Percentiles rank a stretch among this genome's conserved stretches.
Conservation (phyloP, 2,888 invertebrate species). For the Nomada hirtipes region DNA sequence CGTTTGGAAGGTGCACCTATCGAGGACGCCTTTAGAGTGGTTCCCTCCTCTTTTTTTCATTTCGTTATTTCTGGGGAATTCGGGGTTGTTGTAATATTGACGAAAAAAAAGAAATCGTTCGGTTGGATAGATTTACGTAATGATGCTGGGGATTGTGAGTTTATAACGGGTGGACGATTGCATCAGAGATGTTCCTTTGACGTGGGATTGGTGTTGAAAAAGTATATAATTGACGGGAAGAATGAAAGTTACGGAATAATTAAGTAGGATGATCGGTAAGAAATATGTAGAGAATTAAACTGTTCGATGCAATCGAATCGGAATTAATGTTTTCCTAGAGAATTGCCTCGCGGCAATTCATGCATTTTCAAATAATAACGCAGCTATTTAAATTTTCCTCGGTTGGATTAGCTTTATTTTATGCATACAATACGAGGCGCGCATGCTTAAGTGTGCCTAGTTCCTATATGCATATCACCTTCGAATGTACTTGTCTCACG, state of each 20-base stretch:
- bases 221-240: no score
- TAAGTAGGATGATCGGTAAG: no score
- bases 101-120: constrained; percentile 17
- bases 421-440: no score
- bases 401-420: no score
- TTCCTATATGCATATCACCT: neutral
- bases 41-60: neutral
- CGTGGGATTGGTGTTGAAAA: neutral
- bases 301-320: no score
- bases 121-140: constrained; percentile 4
- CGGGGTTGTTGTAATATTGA: constrained; percentile 2
- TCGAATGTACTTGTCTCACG: neutral
- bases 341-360: no score
- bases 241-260: no score
- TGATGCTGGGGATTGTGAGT: neutral
- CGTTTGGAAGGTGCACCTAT: constrained; percentile 7
- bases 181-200: neutral
- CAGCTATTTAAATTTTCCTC: no score
- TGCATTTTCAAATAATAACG: no score
- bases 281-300: no score
- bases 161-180: neutral
- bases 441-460: no score
- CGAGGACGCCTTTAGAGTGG: neutral
- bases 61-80: neutral
- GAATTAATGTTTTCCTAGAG: no score